Base-by-base conservation (phyloP, 2,888 invertebrate genomes). In the Eupithecia abbreviata region DNA sequence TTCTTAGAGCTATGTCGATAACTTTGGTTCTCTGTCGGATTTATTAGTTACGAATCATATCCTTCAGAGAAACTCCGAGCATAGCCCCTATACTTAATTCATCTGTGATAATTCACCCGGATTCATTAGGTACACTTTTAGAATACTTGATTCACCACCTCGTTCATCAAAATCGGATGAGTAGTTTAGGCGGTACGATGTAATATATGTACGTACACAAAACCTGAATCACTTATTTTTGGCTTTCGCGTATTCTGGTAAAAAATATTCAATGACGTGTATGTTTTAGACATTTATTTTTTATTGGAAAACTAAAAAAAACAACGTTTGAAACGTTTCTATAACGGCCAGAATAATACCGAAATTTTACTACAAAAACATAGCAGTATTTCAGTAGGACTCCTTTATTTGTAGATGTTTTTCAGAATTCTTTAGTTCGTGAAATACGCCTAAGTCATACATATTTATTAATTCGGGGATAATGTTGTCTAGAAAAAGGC, bases 331-430 rank as follows among this genome's bases (percentile, higher is more conserved):
- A 12, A 62, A 18, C 62, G 30, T 30, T 18, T 9, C n/a, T 58
- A 12, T 62, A 62, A 18, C 30, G 2, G 62, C 30, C 18, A 30
- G 62, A 62, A 62, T 62, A 62, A 62, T 62, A 62, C 10, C 62
- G 12, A 10, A 30, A 30, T 62, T 62, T 62, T 12, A 10, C 12
- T 62, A 3, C 30, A 62, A 62, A 30, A 62, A 30, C 30, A 62
- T 12, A 62, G 62, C 62, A 62, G 30, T 62, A 62, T 30, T 62
- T 62, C 62, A 62, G 30, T 62, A 4, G 62, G 18, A 62, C 62
- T 62, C 62, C 12, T 62, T 62, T 62, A 62, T 62, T 62, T 30
- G 62, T 62, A 30, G 18, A 62, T 62, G 62, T 30, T 62, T 58
- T 30, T 62, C 4, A 30, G 18, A 4, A 62, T 62, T 62, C 62